Percentiles rank a stretch among this genome's conserved stretches.
These are phyloP conservation scores for Lanistes nyassanus DNA, from an alignment of 1,140 invertebrate species.

Conservation along the genomic window DNA sequence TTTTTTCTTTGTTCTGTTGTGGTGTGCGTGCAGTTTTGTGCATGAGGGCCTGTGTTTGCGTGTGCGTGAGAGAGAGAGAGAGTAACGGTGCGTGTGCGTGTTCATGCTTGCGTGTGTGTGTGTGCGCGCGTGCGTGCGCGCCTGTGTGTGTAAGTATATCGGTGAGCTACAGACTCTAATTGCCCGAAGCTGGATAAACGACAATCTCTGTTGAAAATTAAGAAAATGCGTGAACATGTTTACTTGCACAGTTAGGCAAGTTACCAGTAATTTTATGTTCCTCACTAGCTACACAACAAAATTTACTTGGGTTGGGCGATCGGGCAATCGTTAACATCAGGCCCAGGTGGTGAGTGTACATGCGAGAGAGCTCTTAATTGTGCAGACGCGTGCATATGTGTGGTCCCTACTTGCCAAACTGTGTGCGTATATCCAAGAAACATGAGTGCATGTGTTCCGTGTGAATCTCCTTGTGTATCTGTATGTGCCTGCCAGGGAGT, in stretches of 20 bases:
- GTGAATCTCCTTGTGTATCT: neutral
- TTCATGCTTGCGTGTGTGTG: neutral
- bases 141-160: conserved; percentile 8
- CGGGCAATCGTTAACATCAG: too few species aligned
- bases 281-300: too few species aligned
- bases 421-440: neutral
- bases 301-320: too few species aligned
- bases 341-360: conserved; percentile 1
- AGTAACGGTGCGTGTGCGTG: neutral
- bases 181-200: too few species aligned
- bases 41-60: neutral
- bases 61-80: conserved; percentile 5
- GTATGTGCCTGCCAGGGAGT: neutral
- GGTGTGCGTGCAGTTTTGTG: conserved; percentile 14
- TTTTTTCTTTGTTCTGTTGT: neutral
- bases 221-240: too few species aligned
- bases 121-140: neutral
- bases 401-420: neutral
- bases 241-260: too few species aligned
- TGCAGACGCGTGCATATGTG: neutral
- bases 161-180: too few species aligned
- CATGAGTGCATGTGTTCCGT: neutral
- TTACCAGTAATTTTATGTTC: too few species aligned
- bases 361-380: too few species aligned
- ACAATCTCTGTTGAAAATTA: too few species aligned